Conservation (phyloP, 2,797 vertebrate genomes). For the Halcyon smyrnensis region DNA sequence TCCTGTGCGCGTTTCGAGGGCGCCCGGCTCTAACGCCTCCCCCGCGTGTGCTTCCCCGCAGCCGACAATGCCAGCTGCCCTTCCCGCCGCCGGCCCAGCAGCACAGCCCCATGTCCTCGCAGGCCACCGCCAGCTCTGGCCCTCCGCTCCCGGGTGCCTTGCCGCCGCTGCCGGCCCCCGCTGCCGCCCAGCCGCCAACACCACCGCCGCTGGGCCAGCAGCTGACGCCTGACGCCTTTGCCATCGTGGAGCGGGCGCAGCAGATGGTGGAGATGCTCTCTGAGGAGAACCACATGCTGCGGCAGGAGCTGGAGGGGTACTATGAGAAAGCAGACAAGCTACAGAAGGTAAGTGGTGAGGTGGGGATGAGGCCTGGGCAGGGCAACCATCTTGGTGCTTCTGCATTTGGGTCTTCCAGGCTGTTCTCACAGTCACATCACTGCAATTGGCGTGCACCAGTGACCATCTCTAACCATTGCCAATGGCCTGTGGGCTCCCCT, state of each 20-base stretch:
- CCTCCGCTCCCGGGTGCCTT: slow-evolving; percentile 73
- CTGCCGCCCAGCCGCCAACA: neutral
- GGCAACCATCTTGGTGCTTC: neutral
- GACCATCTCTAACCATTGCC: neutral
- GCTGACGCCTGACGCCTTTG: slow-evolving; percentile 81
- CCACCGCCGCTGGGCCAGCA: slow-evolving; percentile 63
- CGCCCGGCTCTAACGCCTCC: neutral
- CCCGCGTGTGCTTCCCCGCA: neutral
- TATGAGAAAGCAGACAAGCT: slow-evolving; percentile 85
- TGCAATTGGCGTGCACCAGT: neutral
- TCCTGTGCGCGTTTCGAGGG: fast-evolving
- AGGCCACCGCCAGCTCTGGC: slow-evolving; percentile 44
- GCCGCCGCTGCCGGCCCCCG: slow-evolving; percentile 54
- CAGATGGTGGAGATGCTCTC: slow-evolving; percentile 88
- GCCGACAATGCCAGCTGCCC: slow-evolving; percentile 81
- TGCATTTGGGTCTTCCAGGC: neutral
- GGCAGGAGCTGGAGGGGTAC: slow-evolving; percentile 84
- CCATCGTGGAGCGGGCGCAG: slow-evolving; percentile 84
- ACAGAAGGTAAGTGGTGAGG: slow-evolving; percentile 78
- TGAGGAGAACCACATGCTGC: slow-evolving; percentile 83
- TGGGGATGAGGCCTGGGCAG: neutral
- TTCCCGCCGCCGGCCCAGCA: slow-evolving; percentile 71
- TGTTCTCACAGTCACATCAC: neutral
- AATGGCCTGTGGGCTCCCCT: neutral
- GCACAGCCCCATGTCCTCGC: slow-evolving; percentile 83